These are phyloP conservation scores for Galeruca laticollis DNA, from an alignment of 2,888 invertebrate species.

Conservation along the genomic window DNA sequence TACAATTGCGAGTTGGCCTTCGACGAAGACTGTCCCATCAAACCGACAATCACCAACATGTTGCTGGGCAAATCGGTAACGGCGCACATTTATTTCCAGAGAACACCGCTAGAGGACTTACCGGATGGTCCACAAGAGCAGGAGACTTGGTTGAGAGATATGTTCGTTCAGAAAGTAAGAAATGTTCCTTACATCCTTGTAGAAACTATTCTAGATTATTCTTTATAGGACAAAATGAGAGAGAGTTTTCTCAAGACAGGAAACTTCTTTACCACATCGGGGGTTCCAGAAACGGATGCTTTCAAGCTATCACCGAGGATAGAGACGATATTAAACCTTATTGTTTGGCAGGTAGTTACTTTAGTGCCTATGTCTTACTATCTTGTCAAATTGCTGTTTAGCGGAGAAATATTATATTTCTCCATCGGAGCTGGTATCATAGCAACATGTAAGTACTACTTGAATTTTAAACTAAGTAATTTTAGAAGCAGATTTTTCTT, in stretches of 20 bases:
- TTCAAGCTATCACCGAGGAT: slow-evolving; percentile 73
- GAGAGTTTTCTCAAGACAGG: slow-evolving; percentile 82
- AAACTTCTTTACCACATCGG: slow-evolving; percentile 83
- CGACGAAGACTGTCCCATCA: slow-evolving; percentile 73
- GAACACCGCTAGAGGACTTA: slow-evolving; percentile 84
- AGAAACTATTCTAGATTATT: background rate
- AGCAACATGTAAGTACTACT: slow-evolving; percentile 80
- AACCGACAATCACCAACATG: slow-evolving; percentile 84
- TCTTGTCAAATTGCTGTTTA: slow-evolving; percentile 75
- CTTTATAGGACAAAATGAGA: slow-evolving; percentile 74
- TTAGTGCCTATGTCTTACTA: slow-evolving; percentile 81
- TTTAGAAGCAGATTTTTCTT: too few relatives aligned
- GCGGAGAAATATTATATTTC: slow-evolving; percentile 79
- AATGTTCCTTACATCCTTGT: too few relatives aligned
- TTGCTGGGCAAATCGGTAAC: slow-evolving; percentile 79
- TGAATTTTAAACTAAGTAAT: too few relatives aligned
- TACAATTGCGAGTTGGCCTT: slow-evolving; percentile 87
- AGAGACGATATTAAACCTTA: slow-evolving; percentile 78
- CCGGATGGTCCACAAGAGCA: slow-evolving; percentile 81
- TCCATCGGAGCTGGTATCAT: slow-evolving; percentile 78
- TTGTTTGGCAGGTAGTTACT: slow-evolving; percentile 77
- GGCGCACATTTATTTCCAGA: slow-evolving; percentile 82
- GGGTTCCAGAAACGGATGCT: slow-evolving; percentile 74
- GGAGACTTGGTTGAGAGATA: slow-evolving; percentile 83
- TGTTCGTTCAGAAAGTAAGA: slow-evolving; percentile 83